These are phyloP conservation scores for Ichneumoninae sp. DNA, from an alignment of 2,888 invertebrate genomes.

Conservation along the genomic window DNA sequence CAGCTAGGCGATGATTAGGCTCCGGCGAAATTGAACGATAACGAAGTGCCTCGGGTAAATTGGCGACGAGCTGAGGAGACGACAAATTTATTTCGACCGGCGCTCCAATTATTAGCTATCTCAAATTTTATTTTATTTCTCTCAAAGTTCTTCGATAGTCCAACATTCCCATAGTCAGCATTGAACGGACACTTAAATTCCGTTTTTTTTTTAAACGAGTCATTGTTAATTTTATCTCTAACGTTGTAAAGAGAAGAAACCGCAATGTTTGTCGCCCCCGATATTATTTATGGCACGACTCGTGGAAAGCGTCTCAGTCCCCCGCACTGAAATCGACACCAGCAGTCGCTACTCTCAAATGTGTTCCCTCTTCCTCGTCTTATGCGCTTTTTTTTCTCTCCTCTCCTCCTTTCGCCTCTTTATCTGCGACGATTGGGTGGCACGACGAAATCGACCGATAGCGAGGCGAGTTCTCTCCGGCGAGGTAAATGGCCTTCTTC, in stretches of 20 bases:
- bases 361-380: slow-evolving; percentile 7
- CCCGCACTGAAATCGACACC: slow-evolving; percentile 9
- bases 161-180: background rate
- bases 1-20: slow-evolving; percentile 45
- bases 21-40: slow-evolving; percentile 48
- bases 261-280: background rate
- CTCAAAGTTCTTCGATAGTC: background rate
- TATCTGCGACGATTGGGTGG: slow-evolving; percentile 61
- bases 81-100: slow-evolving; percentile 14
- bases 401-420: slow-evolving; percentile 39
- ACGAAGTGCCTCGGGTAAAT: slow-evolving; percentile 39
- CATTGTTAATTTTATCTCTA: slow-evolving; percentile 7
- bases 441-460: slow-evolving; percentile 74
- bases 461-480: slow-evolving; percentile 65
- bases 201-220: background rate
- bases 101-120: background rate
- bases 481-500: slow-evolving; percentile 75
- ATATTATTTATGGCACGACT: slow-evolving; percentile 18
- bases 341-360: background rate
- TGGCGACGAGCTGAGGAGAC: slow-evolving; percentile 23
- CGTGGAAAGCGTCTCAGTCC: background rate
- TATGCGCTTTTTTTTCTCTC: slow-evolving; percentile 4
- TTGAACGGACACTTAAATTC: background rate
- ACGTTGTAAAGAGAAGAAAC: background rate
- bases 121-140: background rate